Conservation (phyloP, 2,113 vertebrate species). For the Neogobius melanostomus region DNA sequence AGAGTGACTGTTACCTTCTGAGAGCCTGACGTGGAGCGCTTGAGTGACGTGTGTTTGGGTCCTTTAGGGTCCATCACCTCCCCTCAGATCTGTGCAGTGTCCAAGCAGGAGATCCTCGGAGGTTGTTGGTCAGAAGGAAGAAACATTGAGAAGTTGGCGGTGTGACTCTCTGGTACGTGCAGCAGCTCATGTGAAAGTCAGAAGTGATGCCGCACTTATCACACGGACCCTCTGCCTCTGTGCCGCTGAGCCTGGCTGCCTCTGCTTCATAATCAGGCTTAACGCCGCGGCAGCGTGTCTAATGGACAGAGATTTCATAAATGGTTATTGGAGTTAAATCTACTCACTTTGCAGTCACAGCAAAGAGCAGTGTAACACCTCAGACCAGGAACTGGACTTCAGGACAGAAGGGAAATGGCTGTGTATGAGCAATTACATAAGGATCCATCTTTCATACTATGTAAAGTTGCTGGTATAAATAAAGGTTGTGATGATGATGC, state of each 20-base stretch:
- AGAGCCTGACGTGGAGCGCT: slow-evolving; percentile 87
- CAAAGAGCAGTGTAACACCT: slow-evolving; percentile 60
- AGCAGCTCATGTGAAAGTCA: slow-evolving; percentile 64
- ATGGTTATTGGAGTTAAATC: slow-evolving; percentile 98
- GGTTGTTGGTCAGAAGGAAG: slow-evolving; percentile 24
- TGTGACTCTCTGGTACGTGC: slow-evolving; percentile 40
- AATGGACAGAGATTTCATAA: slow-evolving; percentile 98
- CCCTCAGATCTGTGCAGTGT: slow-evolving; percentile 19
- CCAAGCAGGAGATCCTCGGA: slow-evolving; percentile 38
- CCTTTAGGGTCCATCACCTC: slow-evolving; percentile 62
- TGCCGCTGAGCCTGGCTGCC: slow-evolving; percentile 65
- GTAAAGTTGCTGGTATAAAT: no score
- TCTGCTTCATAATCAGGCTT: slow-evolving; percentile 86
- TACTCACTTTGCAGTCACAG: slow-evolving; percentile 81
- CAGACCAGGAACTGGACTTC: no score
- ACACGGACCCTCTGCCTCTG: slow-evolving; percentile 75
- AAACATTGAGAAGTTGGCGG: slow-evolving; percentile 31
- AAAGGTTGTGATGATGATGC: no score
- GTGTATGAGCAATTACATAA: no score
- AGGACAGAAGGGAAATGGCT: no score
- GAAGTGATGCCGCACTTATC: slow-evolving; percentile 67
- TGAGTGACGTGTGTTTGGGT: slow-evolving; percentile 84
- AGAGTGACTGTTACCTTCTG: slow-evolving; percentile 86
- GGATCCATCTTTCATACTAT: no score
- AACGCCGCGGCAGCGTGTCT: slow-evolving; percentile 88